Evolutionary conservation across 2,113 vertebrate genomes (phyloP), one percentile per base, ranked within the genome.

Genomic region (Haemorhous mexicanus): DNA sequence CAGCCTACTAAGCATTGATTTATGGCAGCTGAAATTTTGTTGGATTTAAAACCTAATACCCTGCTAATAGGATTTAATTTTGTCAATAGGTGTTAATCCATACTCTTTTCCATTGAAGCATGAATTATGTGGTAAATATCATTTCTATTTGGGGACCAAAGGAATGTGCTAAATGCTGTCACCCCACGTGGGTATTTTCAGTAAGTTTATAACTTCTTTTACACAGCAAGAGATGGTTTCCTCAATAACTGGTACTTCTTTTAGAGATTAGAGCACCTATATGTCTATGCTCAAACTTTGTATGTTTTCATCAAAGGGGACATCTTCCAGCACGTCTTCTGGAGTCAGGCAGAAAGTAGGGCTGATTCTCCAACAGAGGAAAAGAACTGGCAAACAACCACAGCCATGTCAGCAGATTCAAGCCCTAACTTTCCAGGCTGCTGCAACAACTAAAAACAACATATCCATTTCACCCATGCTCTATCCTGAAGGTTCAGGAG

Each of bases 401-500:
- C 33, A 81, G 50, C 27, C 69, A 33, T 13, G 46, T 91, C 87
- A 95, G 84, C 73, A 89, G 68, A 88, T 93, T 90, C n/a, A 82
- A 64, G 49, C 68, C 41, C n/a, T 66, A 30, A 84, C 37, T 93
- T 95, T 92, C 73, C 76, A 96, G 64, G 73, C 88, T 89, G 85
- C 81, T 96, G 47, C 64, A 92, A 63, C 61, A 86, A 92, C 94
- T 89, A 18, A 94, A 96, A 90, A 16, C 77, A 94, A 89, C 63
- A 87, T 89, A 94, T 85, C 72, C 78, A 79, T 96, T 96, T 94
- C 94, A 87, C 63, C 80, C 66, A 50, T 66, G 23, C 50, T 85
- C 50, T 73, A 58, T 92, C 35, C 81, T 84, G 62, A 92, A 92
- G 90, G 96, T 95, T 96, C 95, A 94, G 84, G 79, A 94, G 94